A percentile compares a stretch with the other conserved stretches of the same genome.
Conservation (phyloP, 2,888 invertebrate genomes). For the Acanthosepion pharaonis region DNA sequence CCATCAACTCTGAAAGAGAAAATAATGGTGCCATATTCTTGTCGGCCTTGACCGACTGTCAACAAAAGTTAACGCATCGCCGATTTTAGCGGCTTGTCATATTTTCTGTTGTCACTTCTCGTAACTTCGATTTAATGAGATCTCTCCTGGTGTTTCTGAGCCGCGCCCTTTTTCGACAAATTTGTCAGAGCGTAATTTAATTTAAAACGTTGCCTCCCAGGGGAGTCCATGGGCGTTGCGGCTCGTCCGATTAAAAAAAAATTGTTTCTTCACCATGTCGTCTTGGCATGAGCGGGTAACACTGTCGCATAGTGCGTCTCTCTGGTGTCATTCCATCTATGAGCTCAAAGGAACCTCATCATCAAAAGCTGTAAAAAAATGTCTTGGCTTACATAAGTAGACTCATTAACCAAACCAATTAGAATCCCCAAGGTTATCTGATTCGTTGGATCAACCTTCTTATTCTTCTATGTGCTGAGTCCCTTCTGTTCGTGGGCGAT, state of each 20-base stretch:
- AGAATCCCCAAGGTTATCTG: no score
- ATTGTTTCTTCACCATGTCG: background rate
- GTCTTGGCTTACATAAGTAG: no score
- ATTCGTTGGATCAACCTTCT: no score
- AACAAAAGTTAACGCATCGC: background rate
- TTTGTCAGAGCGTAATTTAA: background rate
- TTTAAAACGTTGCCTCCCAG: background rate
- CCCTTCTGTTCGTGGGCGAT: no score
- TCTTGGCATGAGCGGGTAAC: background rate
- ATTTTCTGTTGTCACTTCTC: background rate
- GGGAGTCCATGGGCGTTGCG: background rate
- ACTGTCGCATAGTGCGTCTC: no score
- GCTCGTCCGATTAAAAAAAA: background rate
- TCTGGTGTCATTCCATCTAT: no score
- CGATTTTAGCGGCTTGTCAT: background rate
- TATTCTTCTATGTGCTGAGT: no score
- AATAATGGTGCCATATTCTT: background rate
- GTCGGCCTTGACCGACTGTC: background rate
- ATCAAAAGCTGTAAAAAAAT: no score
- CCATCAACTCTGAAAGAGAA: background rate
- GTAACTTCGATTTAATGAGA: constrained; percentile 20
- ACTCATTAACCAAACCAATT: no score
- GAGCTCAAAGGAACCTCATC: no score
- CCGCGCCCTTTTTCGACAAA: background rate
- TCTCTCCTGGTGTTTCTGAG: background rate